Evolutionary conservation across 1,140 invertebrate genomes (phyloP).

Genomic region (Drosophila pachea): DNA sequence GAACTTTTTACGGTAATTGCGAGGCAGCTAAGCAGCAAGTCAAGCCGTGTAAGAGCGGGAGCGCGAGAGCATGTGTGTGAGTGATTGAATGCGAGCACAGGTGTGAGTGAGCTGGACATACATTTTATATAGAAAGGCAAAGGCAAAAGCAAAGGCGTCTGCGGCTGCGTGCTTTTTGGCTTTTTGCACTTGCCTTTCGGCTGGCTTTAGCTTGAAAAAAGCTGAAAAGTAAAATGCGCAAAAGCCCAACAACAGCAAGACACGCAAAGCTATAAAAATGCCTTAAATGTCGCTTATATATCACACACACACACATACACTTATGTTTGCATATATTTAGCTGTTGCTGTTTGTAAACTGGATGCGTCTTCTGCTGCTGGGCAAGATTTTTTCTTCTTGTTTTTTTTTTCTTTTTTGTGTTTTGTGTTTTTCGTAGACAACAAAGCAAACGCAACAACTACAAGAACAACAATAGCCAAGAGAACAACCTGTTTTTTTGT

Average conservation of each 20-base stretch:
- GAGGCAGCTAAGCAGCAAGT: neutral
- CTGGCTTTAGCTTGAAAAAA: constrained; percentile 35
- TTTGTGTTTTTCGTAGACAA: constrained; percentile 69
- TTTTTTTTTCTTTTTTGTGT: too few relatives aligned
- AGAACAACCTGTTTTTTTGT: constrained; percentile 71
- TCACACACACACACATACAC: constrained; percentile 34
- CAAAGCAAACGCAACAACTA: constrained; percentile 40
- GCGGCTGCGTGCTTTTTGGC: constrained; percentile 43
- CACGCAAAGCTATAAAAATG: constrained; percentile 72
- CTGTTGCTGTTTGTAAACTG: constrained; percentile 41
- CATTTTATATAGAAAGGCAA: constrained; percentile 16
- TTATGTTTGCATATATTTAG: constrained; percentile 9
- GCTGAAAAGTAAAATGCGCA: constrained; percentile 54
- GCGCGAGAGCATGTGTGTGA: neutral
- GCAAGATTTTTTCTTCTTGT: neutral
- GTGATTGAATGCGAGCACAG: neutral
- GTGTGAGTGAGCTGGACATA: neutral
- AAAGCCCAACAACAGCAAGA: constrained; percentile 44
- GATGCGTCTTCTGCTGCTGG: constrained; percentile 51
- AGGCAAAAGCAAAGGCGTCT: constrained; percentile 43
- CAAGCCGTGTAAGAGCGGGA: neutral
- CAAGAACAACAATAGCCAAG: constrained; percentile 30
- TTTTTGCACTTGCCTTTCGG: constrained; percentile 45
- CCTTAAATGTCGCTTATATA: constrained; percentile 66
- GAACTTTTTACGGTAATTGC: constrained; percentile 44